phyloP scores from a whole-genome alignment of 1,140 invertebrate genomes.

The Drosophila mauritiana region DNA sequence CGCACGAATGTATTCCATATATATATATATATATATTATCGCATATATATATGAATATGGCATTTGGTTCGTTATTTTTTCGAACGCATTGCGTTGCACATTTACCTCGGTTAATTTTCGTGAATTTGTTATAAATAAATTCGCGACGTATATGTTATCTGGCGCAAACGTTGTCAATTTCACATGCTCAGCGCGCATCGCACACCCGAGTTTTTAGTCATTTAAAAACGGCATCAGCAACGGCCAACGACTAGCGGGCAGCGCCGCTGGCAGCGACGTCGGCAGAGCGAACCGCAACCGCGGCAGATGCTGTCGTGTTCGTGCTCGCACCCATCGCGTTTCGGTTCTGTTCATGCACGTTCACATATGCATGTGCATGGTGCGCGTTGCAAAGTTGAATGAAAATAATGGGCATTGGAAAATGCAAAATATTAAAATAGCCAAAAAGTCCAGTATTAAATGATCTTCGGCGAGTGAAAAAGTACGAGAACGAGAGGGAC shows the following conservation, averaged over 20 bases:
- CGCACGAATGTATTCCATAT: constrained; percentile 4
- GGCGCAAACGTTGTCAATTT: constrained; percentile 63
- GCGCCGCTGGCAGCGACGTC: constrained; percentile 38
- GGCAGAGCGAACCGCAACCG: constrained; percentile 1
- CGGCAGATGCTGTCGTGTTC: background rate
- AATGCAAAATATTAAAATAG: no score
- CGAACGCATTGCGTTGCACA: constrained; percentile 58
- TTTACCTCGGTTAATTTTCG: constrained; percentile 58
- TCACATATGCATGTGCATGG: background rate
- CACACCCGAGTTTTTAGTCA: constrained; percentile 76
- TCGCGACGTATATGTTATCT: constrained; percentile 60
- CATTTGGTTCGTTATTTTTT: background rate
- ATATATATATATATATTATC: constrained; percentile 13
- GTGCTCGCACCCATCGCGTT: no score
- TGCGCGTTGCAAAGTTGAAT: no score
- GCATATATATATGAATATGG: constrained; percentile 5
- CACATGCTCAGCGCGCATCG: constrained; percentile 73
- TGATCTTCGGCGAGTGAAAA: no score
- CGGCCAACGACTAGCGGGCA: constrained; percentile 26
- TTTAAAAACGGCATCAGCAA: constrained; percentile 65
- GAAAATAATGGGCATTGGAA: no score
- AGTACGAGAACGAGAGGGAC: no score
- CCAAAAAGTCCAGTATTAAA: no score
- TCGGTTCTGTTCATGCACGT: no score
- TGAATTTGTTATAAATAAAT: constrained; percentile 73